Evolutionary conservation across 2,888 invertebrate genomes (phyloP).

Genomic region (Mimas tiliae): DNA sequence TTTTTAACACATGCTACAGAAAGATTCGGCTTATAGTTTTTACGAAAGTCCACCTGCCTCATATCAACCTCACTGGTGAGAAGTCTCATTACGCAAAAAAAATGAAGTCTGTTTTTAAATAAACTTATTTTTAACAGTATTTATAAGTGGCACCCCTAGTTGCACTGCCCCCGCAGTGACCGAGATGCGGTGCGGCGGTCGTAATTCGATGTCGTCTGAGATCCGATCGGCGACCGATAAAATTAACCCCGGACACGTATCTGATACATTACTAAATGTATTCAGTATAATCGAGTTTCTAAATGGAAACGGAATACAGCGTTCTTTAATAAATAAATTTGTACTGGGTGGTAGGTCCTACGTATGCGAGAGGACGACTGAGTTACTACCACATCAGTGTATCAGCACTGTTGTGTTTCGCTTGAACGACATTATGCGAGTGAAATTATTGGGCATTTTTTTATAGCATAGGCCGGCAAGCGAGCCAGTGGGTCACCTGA

Average conservation of each 20-base stretch:
- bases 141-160: background rate
- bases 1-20: no score
- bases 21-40: no score
- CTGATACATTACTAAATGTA: background rate
- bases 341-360: background rate
- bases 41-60: no score
- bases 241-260: conserved; percentile 8
- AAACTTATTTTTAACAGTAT: no score
- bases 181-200: background rate
- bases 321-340: background rate
- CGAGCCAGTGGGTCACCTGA: no score
- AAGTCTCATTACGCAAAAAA: no score
- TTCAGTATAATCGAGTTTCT: background rate
- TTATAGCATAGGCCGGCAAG: background rate
- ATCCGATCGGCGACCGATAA: conserved; percentile 3
- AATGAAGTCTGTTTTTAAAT: no score
- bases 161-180: conserved; percentile 1
- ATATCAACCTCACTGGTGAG: no score
- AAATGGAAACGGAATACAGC: background rate
- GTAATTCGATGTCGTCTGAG: conserved; percentile 2
- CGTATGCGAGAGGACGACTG: no score
- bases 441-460: background rate
- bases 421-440: no score
- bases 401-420: no score
- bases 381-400: no score